Base-by-base conservation (phyloP, 2,797 vertebrate species). In the Sebastes elongatus region DNA sequence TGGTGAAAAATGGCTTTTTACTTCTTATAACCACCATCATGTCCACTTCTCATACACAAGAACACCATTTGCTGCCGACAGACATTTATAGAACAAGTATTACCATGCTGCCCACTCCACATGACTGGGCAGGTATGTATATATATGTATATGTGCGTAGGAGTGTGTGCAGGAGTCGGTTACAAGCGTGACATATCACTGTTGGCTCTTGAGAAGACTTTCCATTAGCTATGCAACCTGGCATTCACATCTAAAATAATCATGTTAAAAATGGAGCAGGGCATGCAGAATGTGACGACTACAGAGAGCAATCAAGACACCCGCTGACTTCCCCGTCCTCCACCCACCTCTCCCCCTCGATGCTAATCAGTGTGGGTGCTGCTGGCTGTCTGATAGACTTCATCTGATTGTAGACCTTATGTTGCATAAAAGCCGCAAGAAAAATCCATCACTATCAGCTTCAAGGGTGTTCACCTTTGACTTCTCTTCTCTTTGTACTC, bases 301-400 rank as follows among this genome's bases (percentile, higher is more conserved):
- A 69, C 49, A 63, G 82, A 84, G 66, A 82, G 81, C 86, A 92
- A 90, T 92, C 85, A 88, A 68, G 85, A 76, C 75, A 46, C 81
- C 81, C 27, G 16, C 70, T 74, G 81, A 71, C 76, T 84, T 49
- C 59, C 49, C 61, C n/a, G 28, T 61, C 83, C 67, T 76, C 74
- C 71, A 27, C 81, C 72, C 83, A 79, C 81, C 49, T 75, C 64
- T 35, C 78, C 72, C 56, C 28, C 63, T 74, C n/a, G 5, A 75
- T 84, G 82, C 86, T 89, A 93, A 93, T 92, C 88, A 93, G 78
- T 30, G 72, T 78, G 81, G 91, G 71, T 81, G 83, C 82, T 83
- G 63, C 81, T 69, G 79, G 72, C 77, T 85, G 85, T 30, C 74
- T 81, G 64, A 33, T 23, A 68, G 76, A 80, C 71, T 69, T 72